Evolutionary conservation across 2,888 invertebrate genomes (phyloP).

Genomic region (Hydropsyche betteni): DNA sequence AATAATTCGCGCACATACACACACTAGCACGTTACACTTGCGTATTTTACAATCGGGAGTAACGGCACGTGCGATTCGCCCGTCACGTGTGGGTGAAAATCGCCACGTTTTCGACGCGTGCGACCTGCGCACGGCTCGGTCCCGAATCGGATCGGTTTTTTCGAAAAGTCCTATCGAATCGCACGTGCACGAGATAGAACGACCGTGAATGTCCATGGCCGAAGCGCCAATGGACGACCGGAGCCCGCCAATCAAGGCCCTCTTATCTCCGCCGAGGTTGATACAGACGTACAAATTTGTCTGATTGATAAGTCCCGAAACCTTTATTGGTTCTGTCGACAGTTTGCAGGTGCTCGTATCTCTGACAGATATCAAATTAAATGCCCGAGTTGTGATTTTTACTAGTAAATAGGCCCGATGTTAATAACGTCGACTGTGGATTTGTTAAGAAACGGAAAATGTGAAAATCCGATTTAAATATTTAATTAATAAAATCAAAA

Average conservation of each 20-base stretch:
- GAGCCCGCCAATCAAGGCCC: conserved; percentile 32
- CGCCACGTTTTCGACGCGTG: background rate
- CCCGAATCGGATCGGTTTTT: too few species aligned
- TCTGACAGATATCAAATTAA: too few species aligned
- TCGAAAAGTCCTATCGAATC: conserved; percentile 13
- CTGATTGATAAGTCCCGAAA: too few species aligned
- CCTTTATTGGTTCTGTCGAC: too few species aligned
- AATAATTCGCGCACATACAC: conserved; percentile 20
- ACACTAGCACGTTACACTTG: background rate
- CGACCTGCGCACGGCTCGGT: background rate
- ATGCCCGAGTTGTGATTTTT: too few species aligned
- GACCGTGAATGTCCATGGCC: conserved; percentile 33
- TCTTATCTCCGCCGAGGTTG: background rate
- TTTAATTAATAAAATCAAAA: too few species aligned
- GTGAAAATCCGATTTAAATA: too few species aligned
- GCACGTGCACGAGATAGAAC: conserved; percentile 17
- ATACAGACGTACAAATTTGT: background rate
- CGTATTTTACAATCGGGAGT: background rate
- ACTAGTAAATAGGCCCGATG: too few species aligned
- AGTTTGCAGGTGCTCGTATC: too few species aligned
- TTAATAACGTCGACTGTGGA: too few species aligned
- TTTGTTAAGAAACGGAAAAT: too few species aligned
- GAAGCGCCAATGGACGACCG: conserved; percentile 22
- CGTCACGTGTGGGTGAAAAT: background rate
- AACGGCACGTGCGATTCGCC: background rate